Evolutionary conservation across 2,113 vertebrate genomes (phyloP).

Genomic region (Heterotis niloticus): DNA sequence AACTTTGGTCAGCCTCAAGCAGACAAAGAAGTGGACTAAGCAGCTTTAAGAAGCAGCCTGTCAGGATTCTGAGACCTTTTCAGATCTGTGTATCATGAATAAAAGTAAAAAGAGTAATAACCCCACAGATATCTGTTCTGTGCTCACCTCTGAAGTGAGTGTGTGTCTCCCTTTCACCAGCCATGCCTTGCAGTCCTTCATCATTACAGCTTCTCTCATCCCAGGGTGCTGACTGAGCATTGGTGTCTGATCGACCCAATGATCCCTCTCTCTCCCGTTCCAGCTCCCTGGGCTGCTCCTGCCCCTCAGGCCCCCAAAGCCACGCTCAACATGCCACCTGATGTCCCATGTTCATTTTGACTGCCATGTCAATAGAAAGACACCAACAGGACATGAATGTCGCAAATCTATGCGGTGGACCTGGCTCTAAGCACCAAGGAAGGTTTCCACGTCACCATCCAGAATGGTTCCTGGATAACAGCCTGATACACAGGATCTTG

Average conservation of each 20-base stretch:
- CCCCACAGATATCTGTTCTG: background rate
- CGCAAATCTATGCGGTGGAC: background rate
- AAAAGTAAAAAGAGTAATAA: slow-evolving; percentile 8
- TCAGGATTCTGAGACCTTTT: too few species aligned
- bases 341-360: background rate
- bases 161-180: too few species aligned
- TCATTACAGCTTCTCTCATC: background rate
- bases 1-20: too few species aligned
- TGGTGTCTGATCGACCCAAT: background rate
- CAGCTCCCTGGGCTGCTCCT: background rate
- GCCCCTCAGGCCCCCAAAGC: background rate
- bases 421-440: background rate
- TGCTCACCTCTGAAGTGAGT: background rate
- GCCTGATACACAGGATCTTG: background rate
- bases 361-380: background rate
- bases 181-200: background rate
- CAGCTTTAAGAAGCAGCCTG: too few species aligned
- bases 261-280: background rate
- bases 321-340: background rate
- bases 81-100: too few species aligned
- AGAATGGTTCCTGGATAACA: background rate
- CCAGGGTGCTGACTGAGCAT: slow-evolving; percentile 11
- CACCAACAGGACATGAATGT: background rate
- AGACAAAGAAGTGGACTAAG: too few species aligned
- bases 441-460: background rate